Evolutionary conservation across 2,797 vertebrate genomes (phyloP).

Genomic region (Poliocrania exsul): DNA sequence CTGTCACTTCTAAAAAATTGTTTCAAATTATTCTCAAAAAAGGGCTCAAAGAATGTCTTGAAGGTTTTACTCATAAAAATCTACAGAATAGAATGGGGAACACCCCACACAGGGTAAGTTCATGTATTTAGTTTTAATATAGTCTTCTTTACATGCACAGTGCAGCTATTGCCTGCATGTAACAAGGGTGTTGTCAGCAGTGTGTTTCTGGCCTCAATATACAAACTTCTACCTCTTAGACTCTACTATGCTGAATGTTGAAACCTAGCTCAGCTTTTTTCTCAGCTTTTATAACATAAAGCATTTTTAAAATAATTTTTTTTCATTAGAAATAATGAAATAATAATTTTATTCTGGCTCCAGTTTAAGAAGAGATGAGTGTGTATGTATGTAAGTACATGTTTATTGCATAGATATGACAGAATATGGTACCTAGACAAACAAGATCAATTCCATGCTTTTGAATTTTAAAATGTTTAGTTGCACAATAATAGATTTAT

Average conservation of each 20-base stretch:
- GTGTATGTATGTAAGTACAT: background rate
- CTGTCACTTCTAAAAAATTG: background rate
- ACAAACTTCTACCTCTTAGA: background rate
- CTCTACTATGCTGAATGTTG: background rate
- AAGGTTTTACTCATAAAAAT: background rate
- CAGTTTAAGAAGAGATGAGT: background rate
- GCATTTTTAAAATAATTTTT: background rate
- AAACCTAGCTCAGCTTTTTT: background rate
- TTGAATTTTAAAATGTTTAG: background rate
- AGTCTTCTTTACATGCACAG: background rate
- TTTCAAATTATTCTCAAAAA: background rate
- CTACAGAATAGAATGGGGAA: background rate
- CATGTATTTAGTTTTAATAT: background rate
- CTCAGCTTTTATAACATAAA: background rate
- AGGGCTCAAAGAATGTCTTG: background rate
- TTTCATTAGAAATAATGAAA: background rate
- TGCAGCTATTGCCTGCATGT: background rate
- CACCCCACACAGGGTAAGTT: accelerated
- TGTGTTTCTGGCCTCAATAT: background rate
- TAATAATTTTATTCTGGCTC: background rate
- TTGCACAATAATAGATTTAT: background rate
- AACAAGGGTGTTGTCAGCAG: background rate
- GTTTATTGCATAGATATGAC: background rate
- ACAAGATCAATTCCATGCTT: background rate
- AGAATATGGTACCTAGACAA: background rate